Conservation (phyloP, 1,140 invertebrate genomes). For the Drosophila albomicans region DNA sequence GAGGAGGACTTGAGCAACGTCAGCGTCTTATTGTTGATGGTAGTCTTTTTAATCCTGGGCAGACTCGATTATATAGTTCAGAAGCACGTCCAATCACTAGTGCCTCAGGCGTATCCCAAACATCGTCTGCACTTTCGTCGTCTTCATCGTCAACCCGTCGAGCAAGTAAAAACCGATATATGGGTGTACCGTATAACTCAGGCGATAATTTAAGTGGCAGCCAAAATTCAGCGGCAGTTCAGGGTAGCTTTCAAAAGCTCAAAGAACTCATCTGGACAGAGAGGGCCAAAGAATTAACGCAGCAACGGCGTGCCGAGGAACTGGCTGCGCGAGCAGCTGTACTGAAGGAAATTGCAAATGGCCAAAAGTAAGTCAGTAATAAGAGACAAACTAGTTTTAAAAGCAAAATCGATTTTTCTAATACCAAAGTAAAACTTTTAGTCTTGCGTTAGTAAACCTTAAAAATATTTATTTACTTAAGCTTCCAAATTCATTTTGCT, state of each 20-base stretch:
- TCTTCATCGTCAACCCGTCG: conserved; percentile 43
- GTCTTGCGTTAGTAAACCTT: too few relatives aligned
- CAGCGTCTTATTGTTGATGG: conserved; percentile 43
- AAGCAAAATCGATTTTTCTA: background rate
- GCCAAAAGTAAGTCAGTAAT: conserved; percentile 75
- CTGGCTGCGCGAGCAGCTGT: conserved; percentile 86
- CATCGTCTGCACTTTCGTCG: background rate
- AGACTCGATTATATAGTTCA: conserved; percentile 55
- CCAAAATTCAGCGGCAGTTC: conserved; percentile 84
- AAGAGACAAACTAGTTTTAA: background rate
- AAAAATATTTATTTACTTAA: too few relatives aligned
- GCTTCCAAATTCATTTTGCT: too few relatives aligned
- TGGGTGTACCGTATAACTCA: conserved; percentile 59
- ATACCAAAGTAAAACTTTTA: too few relatives aligned
- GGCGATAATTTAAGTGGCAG: conserved; percentile 31
- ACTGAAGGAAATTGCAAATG: conserved; percentile 86
- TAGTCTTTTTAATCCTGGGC: conserved; percentile 27
- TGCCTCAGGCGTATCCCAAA: background rate
- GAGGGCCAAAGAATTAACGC: conserved; percentile 88
- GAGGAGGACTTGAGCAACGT: conserved; percentile 45
- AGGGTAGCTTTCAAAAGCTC: conserved; percentile 88
- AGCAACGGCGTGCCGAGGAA: conserved; percentile 88
- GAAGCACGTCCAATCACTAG: conserved; percentile 51
- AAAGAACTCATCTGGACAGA: conserved; percentile 88
- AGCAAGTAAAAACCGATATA: conserved; percentile 66